A percentile compares a stretch with the other conserved stretches of the same genome.
Evolutionary conservation across 2,888 invertebrate genomes (phyloP).

Genomic region (Chirona hameri): DNA sequence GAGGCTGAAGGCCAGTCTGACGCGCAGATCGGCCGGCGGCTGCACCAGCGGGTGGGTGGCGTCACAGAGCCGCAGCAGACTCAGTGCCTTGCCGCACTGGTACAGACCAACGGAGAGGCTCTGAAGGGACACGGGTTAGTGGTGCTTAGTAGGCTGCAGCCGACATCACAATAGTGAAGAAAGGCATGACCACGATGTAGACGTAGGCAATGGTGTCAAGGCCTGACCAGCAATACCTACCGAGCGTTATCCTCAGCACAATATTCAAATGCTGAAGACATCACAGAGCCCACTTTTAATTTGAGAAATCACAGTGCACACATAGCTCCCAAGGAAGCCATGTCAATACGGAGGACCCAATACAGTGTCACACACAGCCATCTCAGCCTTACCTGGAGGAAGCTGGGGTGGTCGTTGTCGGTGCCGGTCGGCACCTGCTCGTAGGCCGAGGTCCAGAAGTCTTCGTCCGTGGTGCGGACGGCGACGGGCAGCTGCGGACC

Average conservation of each 20-base stretch:
- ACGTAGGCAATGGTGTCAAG: not conserved
- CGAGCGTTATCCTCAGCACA: too few relatives aligned
- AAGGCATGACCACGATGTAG: too few relatives aligned
- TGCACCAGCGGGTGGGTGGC: conserved; percentile 28
- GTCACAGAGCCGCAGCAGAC: conserved; percentile 28
- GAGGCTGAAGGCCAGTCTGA: conserved; percentile 1
- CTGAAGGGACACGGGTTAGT: too few relatives aligned
- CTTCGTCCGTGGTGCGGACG: not conserved
- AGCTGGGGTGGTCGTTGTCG: conserved; percentile 24
- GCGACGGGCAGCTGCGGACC: conserved; percentile 11
- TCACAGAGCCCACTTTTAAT: not conserved
- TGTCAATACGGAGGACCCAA: not conserved
- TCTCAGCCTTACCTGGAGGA: not conserved
- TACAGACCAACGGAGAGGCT: too few relatives aligned
- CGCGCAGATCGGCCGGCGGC: not conserved
- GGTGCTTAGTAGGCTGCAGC: too few relatives aligned
- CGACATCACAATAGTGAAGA: too few relatives aligned
- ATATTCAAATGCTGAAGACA: not conserved
- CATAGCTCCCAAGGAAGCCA: too few relatives aligned
- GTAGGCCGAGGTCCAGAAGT: conserved; percentile 30
- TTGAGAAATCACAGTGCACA: too few relatives aligned
- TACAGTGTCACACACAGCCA: not conserved
- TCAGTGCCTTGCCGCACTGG: conserved; percentile 31
- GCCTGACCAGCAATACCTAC: not conserved
- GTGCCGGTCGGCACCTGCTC: not conserved